Base-by-base conservation (phyloP, 1,140 invertebrate species). In the Orius insidiosus region DNA sequence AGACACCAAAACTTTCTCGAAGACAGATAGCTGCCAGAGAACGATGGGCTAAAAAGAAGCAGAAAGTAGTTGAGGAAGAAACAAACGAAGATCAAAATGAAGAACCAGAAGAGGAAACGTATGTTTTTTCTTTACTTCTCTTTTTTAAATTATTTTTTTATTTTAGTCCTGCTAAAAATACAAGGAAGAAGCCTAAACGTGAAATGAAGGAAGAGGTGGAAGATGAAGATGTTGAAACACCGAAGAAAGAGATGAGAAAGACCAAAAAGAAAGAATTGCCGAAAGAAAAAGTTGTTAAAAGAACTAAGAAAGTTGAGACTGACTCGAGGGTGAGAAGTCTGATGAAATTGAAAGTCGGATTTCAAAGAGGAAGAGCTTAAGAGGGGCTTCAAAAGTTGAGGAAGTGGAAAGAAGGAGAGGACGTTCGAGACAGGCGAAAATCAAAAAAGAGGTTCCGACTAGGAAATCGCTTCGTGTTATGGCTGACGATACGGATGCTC, bases 21-120 rank as follows among this genome's bases (percentile, higher is more conserved):
- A 33, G 49, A 16, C 34, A 32, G 11, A n/a, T 42, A 13, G 49
- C 49, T 32, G 49, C 49, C 11, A 50, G 41, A 34, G 35, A 46
- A 39, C 38, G 49, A 14, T 50, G 49, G 49, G 45, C 18, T 1
- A 33, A 45, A 8, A 37, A 40, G 9, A 34, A 42, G 32, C 18
- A 31, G 24, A 38, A 42, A 45, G 40, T 36, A 9, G 31, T n/a
- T 39, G 13, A 38, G 11, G 16, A 45, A 40, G 30, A 24, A 32
- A 40, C 24, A 3, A 24, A 24, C 7, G 24, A 24, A 4, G 24
- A 24, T 24, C 24, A 24, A 24, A 24, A 24, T 24, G 24, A 24
- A 24, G 24, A 24, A 24, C 24, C 24, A 4, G 24, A 24, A 24
- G 24, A 24, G 24, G 24, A 24, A 24, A 24, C 24, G 24, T 24